Conservation (phyloP, 2,888 invertebrate genomes). For the Thereva nobilitata region DNA sequence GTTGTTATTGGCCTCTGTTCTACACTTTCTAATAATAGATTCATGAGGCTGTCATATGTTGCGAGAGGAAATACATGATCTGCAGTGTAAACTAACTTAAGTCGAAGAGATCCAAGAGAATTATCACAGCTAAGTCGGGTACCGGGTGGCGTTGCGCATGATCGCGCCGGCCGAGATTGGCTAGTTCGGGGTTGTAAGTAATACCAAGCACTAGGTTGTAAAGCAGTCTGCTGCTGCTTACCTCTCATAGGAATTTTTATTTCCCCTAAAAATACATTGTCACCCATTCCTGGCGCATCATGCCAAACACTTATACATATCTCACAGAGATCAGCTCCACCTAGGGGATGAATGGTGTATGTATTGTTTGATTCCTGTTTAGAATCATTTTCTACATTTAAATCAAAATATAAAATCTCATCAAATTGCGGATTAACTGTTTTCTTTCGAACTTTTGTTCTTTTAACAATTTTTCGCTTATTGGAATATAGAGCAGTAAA, state of each 20-base stretch:
- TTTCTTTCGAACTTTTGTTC: conserved; percentile 87
- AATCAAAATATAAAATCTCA: conserved; percentile 81
- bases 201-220: conserved; percentile 74
- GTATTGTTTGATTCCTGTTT: conserved; percentile 57
- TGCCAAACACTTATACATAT: conserved; percentile 86
- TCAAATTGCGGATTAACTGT: conserved; percentile 88
- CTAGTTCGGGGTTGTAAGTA: conserved; percentile 72
- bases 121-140: conserved; percentile 67
- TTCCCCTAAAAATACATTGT: conserved; percentile 87
- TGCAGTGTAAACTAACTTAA: conserved; percentile 85
- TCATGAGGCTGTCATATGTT: conserved; percentile 77
- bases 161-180: conserved; percentile 63
- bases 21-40: conserved; percentile 69
- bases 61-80: conserved; percentile 86
- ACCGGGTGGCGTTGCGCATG: conserved; percentile 76
- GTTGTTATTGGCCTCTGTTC: conserved; percentile 70
- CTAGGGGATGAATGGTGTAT: conserved; percentile 63
- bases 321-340: conserved; percentile 75
- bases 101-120: conserved; percentile 78
- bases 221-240: conserved; percentile 64
- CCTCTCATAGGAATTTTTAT: conserved; percentile 78
- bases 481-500: conserved; percentile 80
- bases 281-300: conserved; percentile 73
- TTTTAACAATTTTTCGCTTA: conserved; percentile 75
- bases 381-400: conserved; percentile 64